A percentile compares a stretch with the other conserved stretches of the same genome.
Evolutionary conservation across 1,140 invertebrate genomes (phyloP).

Genomic region (Magallana gigas): DNA sequence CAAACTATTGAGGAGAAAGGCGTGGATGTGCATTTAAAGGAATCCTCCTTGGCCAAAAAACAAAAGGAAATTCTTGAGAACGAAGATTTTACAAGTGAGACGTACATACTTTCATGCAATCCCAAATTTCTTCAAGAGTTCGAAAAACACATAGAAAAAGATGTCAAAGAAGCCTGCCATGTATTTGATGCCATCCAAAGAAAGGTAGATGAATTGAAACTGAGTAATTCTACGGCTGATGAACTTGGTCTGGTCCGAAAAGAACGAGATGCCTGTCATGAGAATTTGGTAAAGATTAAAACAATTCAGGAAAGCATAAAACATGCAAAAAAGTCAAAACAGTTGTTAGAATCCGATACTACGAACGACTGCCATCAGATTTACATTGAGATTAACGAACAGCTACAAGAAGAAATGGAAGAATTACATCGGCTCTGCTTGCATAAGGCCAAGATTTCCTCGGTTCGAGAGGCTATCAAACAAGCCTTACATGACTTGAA

Average conservation of each 20-base stretch:
- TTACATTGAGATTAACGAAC: slow-evolving; percentile 51
- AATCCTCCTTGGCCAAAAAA: slow-evolving; percentile 47
- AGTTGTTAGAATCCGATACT: slow-evolving; percentile 28
- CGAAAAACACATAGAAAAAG: slow-evolving; percentile 46
- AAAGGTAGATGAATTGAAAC: slow-evolving; percentile 45
- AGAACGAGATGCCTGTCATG: slow-evolving; percentile 39
- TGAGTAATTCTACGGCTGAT: not conserved
- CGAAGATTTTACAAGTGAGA: slow-evolving; percentile 52
- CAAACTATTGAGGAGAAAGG: slow-evolving; percentile 48
- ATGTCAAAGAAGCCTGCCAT: slow-evolving; percentile 42
- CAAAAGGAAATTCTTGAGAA: slow-evolving; percentile 43
- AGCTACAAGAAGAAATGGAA: slow-evolving; percentile 48
- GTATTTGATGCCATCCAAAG: slow-evolving; percentile 42
- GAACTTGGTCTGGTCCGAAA: slow-evolving; percentile 32
- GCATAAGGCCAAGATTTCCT: slow-evolving; percentile 53
- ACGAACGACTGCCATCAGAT: slow-evolving; percentile 48
- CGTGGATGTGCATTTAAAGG: slow-evolving; percentile 41
- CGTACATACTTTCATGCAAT: slow-evolving; percentile 42
- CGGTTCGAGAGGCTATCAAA: slow-evolving; percentile 54
- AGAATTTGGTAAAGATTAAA: slow-evolving; percentile 30
- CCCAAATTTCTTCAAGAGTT: slow-evolving; percentile 46
- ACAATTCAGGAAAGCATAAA: slow-evolving; percentile 47
- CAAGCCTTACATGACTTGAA: slow-evolving; percentile 50
- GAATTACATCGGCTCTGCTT: slow-evolving; percentile 42
- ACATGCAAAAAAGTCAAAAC: slow-evolving; percentile 35